Conservation (phyloP, 2,797 vertebrate species). For the Hoplostethus mediterraneus region DNA sequence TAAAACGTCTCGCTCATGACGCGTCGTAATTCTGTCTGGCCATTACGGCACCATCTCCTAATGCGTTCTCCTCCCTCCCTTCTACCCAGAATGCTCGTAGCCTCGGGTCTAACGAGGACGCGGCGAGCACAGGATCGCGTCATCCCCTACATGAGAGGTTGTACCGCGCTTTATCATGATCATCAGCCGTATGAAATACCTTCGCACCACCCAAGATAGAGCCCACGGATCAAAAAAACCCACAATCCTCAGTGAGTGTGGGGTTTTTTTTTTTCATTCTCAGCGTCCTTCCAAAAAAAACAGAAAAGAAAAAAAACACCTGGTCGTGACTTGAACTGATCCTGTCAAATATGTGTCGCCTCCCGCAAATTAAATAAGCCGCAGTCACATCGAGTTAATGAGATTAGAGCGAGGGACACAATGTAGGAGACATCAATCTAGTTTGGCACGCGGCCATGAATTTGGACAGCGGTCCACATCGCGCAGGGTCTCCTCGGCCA, state of each 20-base stretch:
- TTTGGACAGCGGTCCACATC: slow-evolving; percentile 62
- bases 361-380: slow-evolving; percentile 75
- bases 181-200: too few relatives aligned
- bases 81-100: not conserved
- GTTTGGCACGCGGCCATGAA: slow-evolving; percentile 77
- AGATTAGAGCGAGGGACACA: slow-evolving; percentile 76
- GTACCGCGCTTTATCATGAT: too few relatives aligned
- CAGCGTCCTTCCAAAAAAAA: slow-evolving; percentile 31
- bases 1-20: slow-evolving; percentile 8
- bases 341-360: slow-evolving; percentile 67
- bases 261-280: not conserved
- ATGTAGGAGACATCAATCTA: slow-evolving; percentile 77
- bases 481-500: slow-evolving; percentile 74
- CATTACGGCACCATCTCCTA: too few relatives aligned
- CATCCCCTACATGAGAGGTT: too few relatives aligned
- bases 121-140: not conserved
- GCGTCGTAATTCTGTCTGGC: not conserved
- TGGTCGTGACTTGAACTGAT: slow-evolving; percentile 68
- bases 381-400: slow-evolving; percentile 74
- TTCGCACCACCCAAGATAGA: too few relatives aligned
- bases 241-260: too few relatives aligned
- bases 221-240: too few relatives aligned
- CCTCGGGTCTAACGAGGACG: not conserved
- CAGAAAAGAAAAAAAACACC: slow-evolving; percentile 39
- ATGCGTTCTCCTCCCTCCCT: not conserved